phyloP scores from a whole-genome alignment of 2,797 vertebrate species.

The Siniperca undulata region DNA sequence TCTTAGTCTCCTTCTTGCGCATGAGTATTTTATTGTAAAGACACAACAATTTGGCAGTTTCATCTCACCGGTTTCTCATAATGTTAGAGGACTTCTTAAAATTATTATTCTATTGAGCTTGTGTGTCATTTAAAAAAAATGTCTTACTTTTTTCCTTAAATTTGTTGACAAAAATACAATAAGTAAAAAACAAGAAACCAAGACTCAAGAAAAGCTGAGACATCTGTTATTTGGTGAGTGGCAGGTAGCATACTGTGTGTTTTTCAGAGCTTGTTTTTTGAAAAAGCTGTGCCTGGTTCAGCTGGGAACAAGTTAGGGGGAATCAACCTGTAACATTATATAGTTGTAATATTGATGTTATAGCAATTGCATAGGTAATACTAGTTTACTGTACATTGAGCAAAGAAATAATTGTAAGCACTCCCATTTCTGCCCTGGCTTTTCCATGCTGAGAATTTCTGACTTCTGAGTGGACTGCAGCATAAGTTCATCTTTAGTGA shows the following conservation, averaged over 20 bases:
- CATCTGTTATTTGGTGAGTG: neutral
- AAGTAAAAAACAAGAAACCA: neutral
- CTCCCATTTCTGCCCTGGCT: neutral
- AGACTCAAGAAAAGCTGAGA: neutral
- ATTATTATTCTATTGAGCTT: neutral
- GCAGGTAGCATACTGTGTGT: neutral
- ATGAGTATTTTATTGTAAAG: neutral
- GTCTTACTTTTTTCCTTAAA: neutral
- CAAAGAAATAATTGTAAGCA: neutral
- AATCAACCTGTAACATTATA: neutral
- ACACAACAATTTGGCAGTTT: neutral
- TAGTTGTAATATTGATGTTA: neutral
- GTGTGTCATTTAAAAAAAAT: neutral
- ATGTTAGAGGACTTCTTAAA: neutral
- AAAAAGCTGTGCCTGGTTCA: neutral
- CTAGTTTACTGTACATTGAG: neutral
- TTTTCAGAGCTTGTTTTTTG: neutral
- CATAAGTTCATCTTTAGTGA: constrained; percentile 3
- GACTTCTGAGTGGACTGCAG: constrained; percentile 9
- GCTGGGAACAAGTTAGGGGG: neutral
- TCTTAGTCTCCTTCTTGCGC: neutral
- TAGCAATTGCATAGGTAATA: neutral
- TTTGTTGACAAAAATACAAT: neutral
- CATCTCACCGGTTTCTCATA: neutral
- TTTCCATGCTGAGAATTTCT: neutral